phyloP scores from a whole-genome alignment of 2,888 invertebrate species.

The Atrina japonica region DNA sequence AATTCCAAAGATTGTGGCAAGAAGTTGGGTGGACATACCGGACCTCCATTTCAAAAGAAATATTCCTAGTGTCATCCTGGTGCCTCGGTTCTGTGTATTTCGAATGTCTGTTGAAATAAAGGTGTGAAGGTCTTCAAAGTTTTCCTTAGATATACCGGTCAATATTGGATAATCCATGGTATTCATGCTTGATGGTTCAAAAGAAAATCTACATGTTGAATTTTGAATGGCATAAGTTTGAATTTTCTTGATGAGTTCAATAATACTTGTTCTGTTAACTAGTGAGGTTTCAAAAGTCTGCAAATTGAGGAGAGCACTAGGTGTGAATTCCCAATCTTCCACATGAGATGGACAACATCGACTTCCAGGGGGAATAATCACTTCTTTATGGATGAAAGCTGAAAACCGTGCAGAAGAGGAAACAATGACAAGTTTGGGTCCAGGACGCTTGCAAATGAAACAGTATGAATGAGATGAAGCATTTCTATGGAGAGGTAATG shows the following conservation, averaged over 20 bases:
- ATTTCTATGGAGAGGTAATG: constrained; percentile 3
- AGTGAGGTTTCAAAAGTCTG: background rate
- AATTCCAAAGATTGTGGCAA: constrained; percentile 11
- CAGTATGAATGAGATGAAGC: constrained; percentile 16
- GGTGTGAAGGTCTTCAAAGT: constrained; percentile 2
- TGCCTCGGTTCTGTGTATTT: background rate
- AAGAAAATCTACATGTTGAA: constrained; percentile 1
- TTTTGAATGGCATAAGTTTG: constrained; percentile 10
- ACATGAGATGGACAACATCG: constrained; percentile 15
- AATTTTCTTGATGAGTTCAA: constrained; percentile 1
- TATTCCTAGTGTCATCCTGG: background rate
- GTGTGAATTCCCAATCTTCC: background rate
- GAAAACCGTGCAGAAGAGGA: constrained; percentile 15
- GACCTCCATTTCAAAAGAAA: constrained; percentile 11
- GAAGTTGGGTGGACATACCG: background rate
- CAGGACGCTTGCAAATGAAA: constrained; percentile 19
- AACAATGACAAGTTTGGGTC: constrained; percentile 8
- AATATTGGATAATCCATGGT: background rate
- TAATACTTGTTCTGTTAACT: constrained; percentile 4
- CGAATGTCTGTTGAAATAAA: background rate
- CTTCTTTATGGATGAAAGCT: constrained; percentile 16
- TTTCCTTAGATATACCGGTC: background rate
- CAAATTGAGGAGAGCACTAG: constrained; percentile 3
- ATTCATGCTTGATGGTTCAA: background rate
- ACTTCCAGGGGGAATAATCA: constrained; percentile 18